These are phyloP conservation scores for Crotophaga sulcirostris DNA, from an alignment of 2,113 vertebrate species.

Conservation along the genomic window DNA sequence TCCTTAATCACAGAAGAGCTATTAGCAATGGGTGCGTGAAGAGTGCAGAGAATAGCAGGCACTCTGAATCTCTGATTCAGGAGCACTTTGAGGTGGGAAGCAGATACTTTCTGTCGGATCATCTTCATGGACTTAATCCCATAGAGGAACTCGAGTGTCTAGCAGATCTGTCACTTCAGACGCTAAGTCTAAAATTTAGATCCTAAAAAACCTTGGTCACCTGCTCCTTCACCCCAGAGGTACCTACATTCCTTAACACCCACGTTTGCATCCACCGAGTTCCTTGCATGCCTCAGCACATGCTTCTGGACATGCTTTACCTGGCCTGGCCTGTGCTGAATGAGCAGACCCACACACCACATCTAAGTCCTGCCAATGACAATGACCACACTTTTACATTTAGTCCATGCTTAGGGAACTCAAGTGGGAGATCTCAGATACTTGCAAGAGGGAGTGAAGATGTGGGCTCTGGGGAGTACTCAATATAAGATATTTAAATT, in stretches of 20 bases:
- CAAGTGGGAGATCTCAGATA: background rate
- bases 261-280: constrained; percentile 34
- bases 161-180: background rate
- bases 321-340: background rate
- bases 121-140: background rate
- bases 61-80: background rate
- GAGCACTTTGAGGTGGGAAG: background rate
- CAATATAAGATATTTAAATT: background rate
- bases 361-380: fast-evolving
- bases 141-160: background rate
- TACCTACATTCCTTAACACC: constrained; percentile 57
- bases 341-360: background rate
- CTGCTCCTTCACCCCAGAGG: constrained; percentile 10
- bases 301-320: constrained; percentile 47
- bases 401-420: background rate
- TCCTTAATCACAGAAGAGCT: background rate
- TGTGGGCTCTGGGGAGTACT: background rate
- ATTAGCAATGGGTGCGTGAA: background rate
- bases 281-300: constrained; percentile 38
- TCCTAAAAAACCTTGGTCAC: background rate
- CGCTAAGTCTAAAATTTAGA: background rate
- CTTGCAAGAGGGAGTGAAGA: background rate
- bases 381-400: background rate
- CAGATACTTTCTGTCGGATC: background rate
- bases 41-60: background rate